Evolutionary conservation across 1,140 invertebrate species (phyloP), one percentile per base, ranked within the genome.

Genomic region (Drosophila simulans): DNA sequence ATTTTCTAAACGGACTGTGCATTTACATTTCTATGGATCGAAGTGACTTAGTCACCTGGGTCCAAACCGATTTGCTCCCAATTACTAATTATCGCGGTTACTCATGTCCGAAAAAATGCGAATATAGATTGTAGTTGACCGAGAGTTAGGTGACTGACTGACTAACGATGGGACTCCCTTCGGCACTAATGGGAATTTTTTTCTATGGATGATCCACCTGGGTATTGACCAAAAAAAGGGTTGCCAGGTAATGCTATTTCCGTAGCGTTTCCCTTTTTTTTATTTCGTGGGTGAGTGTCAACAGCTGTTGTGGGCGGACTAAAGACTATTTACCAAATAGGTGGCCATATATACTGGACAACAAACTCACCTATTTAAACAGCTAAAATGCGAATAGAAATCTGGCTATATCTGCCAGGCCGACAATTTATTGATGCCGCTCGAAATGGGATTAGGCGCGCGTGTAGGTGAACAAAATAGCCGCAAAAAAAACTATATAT

Each of bases 361-460:
- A 45, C 5, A 15, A 43, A 17, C 48, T 51, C 48, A 34, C 48
- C 48, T 20, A 55, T 31, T 43, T 48, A 60, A 59, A 53, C 27
- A 65, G 35, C 17, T 17, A 46, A 46, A 17, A 43, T 49, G 68
- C 37, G 35, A 27, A 27, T 60, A 60, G 35, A 51, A 40, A 62
- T 60, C 27, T 54, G 46, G 56, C 59, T 56, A 69, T 71, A 72
- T 66, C 70, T 82, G 68, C 58, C 45, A 13, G 34, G 63, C 35
- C 46, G 65, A 58, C 68, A 82, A 88, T 86, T 82, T 86, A 88
- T 86, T 88, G 79, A 78, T 77, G 82, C 70, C 57, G 78, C 66
- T 76, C 45, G 51, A 88, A 89, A 83, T 80, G 78, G 75, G 79
- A 88, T 88, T 88, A 88, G 62, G 49, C 31, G 80, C 83, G 75